A percentile compares a stretch with the other conserved stretches of the same genome.
Evolutionary conservation across 2,797 vertebrate genomes (phyloP).

Genomic region (Mallotus villosus): DNA sequence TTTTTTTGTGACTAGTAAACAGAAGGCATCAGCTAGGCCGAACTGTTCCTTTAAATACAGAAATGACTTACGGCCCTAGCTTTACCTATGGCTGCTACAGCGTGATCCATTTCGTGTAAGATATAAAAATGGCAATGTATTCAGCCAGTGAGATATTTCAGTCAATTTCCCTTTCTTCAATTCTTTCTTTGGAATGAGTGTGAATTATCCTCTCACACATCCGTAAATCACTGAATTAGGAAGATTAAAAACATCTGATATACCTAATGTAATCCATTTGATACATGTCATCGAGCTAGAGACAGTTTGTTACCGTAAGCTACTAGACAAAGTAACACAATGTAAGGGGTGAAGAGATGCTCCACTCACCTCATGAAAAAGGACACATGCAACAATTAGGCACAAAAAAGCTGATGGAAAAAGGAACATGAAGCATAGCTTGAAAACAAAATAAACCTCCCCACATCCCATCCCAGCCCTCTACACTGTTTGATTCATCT

Average conservation of each 20-base stretch:
- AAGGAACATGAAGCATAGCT: slow-evolving; percentile 42
- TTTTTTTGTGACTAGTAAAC: slow-evolving; percentile 6
- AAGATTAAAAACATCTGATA: background rate
- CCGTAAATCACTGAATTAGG: background rate
- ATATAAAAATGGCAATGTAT: background rate
- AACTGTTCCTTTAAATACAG: background rate
- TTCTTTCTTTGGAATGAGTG: background rate
- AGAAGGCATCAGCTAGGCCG: background rate
- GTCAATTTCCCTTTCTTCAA: background rate
- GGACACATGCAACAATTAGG: slow-evolving; percentile 48
- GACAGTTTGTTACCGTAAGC: background rate
- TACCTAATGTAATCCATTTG: slow-evolving; percentile 37
- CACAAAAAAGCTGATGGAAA: slow-evolving; percentile 26
- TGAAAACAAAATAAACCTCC: slow-evolving; percentile 25
- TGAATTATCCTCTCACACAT: background rate
- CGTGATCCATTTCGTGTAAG: background rate
- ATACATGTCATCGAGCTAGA: slow-evolving; percentile 9
- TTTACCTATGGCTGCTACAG: background rate
- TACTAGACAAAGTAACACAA: background rate
- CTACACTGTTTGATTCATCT: background rate
- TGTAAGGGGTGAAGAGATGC: background rate
- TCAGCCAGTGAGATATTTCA: background rate
- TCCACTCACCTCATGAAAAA: background rate
- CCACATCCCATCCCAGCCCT: slow-evolving; percentile 1
- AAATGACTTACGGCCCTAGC: background rate